Percentiles rank a stretch among this genome's conserved stretches.
Evolutionary conservation across 2,888 invertebrate species (phyloP).

Genomic region (Pelosia muscerda): DNA sequence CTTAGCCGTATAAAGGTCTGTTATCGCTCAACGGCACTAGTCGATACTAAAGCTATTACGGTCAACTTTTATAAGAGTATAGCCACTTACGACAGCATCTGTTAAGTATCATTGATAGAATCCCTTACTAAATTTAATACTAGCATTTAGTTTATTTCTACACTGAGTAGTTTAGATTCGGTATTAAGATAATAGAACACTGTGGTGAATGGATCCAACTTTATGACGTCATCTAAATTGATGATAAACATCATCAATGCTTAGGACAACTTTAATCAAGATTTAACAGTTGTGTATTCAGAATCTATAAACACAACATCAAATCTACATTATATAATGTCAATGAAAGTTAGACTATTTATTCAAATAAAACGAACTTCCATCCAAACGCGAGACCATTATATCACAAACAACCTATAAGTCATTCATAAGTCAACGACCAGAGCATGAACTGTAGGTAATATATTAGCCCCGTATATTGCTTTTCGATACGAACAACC

Average conservation of each 20-base stretch:
- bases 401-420: background rate
- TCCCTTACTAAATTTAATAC: slow-evolving; percentile 52
- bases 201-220: slow-evolving; percentile 34
- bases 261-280: background rate
- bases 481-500: slow-evolving; percentile 6
- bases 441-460: background rate
- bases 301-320: no score
- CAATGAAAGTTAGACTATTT: background rate
- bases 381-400: background rate
- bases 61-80: slow-evolving; percentile 43
- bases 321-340: no score
- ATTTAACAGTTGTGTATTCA: slow-evolving; percentile 7
- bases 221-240: slow-evolving; percentile 39
- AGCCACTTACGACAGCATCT: slow-evolving; percentile 43
- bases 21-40: slow-evolving; percentile 66
- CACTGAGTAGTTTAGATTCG: slow-evolving; percentile 50
- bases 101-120: slow-evolving; percentile 52
- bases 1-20: slow-evolving; percentile 64
- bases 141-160: slow-evolving; percentile 48
- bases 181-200: slow-evolving; percentile 42
- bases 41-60: slow-evolving; percentile 44
- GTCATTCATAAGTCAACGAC: slow-evolving; percentile 2
- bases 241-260: slow-evolving; percentile 26
- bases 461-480: slow-evolving; percentile 8
- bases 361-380: background rate